A percentile compares a stretch with the other conserved stretches of the same genome.
Evolutionary conservation across 1,140 invertebrate species (phyloP).

Genomic region (Drosophila sp.): DNA sequence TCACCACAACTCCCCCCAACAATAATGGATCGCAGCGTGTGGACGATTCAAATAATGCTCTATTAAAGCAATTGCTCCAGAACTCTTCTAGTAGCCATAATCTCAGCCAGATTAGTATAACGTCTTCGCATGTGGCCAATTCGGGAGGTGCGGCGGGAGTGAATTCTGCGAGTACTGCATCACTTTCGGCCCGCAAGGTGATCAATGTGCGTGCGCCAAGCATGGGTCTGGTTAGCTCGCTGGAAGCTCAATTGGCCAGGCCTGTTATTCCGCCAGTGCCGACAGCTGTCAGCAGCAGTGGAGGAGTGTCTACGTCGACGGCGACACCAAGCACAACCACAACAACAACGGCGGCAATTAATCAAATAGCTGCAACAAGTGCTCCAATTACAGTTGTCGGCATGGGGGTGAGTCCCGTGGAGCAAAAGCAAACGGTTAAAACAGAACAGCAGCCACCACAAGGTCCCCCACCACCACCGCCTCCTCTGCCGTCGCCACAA

Average conservation of each 20-base stretch:
- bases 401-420: conserved; percentile 23
- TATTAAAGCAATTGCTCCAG: conserved; percentile 94
- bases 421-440: conserved; percentile 34
- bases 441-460: conserved; percentile 60
- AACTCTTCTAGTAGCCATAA: conserved; percentile 88
- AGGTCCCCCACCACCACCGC: conserved; percentile 47
- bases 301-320: conserved; percentile 76
- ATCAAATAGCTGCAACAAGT: conserved; percentile 63
- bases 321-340: conserved; percentile 24
- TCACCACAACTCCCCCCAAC: background rate
- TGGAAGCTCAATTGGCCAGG: conserved; percentile 89
- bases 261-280: conserved; percentile 87
- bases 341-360: conserved; percentile 31
- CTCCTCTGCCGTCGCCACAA: conserved; percentile 2
- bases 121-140: conserved; percentile 37
- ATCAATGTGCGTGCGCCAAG: conserved; percentile 85
- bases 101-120: conserved; percentile 77
- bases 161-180: conserved; percentile 46
- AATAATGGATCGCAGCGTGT: conserved; percentile 81
- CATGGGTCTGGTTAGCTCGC: conserved; percentile 87
- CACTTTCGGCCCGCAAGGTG: conserved; percentile 83
- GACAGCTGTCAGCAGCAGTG: conserved; percentile 43
- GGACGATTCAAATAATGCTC: conserved; percentile 93
- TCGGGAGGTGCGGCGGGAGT: conserved; percentile 5
- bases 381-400: conserved; percentile 73